Evolutionary conservation across 2,797 vertebrate species (phyloP), one percentile per base, ranked within the genome.

Genomic region (Gobio occitaniae): DNA sequence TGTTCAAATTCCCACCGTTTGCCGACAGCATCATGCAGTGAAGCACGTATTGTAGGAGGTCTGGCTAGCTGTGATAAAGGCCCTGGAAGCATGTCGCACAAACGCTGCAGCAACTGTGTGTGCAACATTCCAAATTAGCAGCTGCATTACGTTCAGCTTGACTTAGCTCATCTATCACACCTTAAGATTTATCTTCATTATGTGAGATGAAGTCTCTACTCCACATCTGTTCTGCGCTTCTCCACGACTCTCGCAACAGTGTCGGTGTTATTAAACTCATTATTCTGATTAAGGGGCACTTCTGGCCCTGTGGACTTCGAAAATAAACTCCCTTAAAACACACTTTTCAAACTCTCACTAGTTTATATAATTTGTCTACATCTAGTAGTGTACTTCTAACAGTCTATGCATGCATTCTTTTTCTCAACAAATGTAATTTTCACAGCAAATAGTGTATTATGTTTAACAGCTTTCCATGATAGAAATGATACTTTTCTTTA

Each of bases 71-170:
- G 84, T 77, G 77, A 85, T 84, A 63, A 83, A 77, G 56, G 69
- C 79, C 70, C 68, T 69, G 84, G 66, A 87, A 86, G 85, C 59
- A 66, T 59, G 83, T 89, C 74, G 70, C 85, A 56, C 75, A 88
- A 87, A 68, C 66, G 61, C 65, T 41, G 86, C 78, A 80, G 87
- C 80, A 56, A 91, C 50, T 86, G 88, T 90, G 88, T 88, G 88
- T 86, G 83, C 83, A 83, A 86, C 84, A 87, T 71, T 84, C 85
- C 85, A 90, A 93, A 93, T 91, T 86, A 92, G 84, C 87, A 92
- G 88, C 85, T 91, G 89, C 84, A 84, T 88, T 91, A 88, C 44
- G 87, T 89, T 89, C 87, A 36, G 87, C 86, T 91, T 61, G 85
- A 83, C 75, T 63, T 82, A 72, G 52, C 84, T 78, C 83, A 88